These are phyloP conservation scores for Campoletis sonorensis DNA, from an alignment of 1,140 invertebrate species.

Conservation along the genomic window DNA sequence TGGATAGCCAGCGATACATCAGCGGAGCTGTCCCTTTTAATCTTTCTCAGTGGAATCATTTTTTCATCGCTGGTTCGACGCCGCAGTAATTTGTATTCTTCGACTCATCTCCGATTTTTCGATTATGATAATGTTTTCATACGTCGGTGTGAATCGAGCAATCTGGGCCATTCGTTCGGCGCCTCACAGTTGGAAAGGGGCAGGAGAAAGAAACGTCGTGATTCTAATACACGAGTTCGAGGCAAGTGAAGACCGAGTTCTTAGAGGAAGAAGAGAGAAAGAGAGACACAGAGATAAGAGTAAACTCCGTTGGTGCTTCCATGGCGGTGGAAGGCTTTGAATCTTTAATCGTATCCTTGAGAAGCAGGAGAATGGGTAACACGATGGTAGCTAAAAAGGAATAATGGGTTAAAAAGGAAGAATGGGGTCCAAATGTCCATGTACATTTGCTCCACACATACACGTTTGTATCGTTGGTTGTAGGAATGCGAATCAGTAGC, in stretches of 20 bases:
- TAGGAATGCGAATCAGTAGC: not conserved
- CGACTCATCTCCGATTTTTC: not conserved
- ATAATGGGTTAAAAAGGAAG: not conserved
- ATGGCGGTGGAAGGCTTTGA: slow-evolving; percentile 13
- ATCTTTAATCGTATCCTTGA: slow-evolving; percentile 21
- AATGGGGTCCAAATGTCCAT: no score
- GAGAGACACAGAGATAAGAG: not conserved
- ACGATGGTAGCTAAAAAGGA: slow-evolving; percentile 2
- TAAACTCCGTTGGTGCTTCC: not conserved
- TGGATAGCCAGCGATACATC: no score
- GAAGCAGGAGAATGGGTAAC: not conserved
- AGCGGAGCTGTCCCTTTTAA: no score
- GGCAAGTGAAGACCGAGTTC: not conserved
- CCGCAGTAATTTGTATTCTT: not conserved
- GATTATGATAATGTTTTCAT: not conserved
- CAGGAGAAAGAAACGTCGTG: not conserved
- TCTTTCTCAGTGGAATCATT: not conserved
- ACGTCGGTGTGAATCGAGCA: not conserved
- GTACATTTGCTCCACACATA: no score
- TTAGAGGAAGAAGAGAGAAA: not conserved
- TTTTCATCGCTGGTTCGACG: not conserved
- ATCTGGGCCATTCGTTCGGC: slow-evolving; percentile 1
- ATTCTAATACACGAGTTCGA: not conserved
- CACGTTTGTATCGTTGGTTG: not conserved
- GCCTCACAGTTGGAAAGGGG: not conserved